These are phyloP conservation scores for Melipona beecheii DNA, from an alignment of 2,888 invertebrate species.

Conservation along the genomic window DNA sequence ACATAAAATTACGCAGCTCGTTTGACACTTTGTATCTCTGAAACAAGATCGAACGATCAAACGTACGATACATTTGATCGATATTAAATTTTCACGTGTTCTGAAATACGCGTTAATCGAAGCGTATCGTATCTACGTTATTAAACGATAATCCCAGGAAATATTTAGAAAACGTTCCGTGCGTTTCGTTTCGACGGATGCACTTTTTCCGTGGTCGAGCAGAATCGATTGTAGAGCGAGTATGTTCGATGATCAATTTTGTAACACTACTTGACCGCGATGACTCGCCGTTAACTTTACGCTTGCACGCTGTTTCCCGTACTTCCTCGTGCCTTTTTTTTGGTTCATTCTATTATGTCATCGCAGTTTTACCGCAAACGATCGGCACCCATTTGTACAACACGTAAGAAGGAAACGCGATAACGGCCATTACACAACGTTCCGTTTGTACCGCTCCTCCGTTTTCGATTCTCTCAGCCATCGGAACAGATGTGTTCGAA, in stretches of 20 bases:
- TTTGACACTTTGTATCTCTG: not conserved
- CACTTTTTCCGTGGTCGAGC: slow-evolving; percentile 10
- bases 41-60: not conserved
- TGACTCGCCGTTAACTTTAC: not conserved
- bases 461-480: slow-evolving; percentile 9
- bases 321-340: slow-evolving; percentile 23
- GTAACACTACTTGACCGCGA: not conserved
- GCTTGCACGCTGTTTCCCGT: not conserved
- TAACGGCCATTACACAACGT: not conserved
- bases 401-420: slow-evolving; percentile 76
- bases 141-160: not conserved
- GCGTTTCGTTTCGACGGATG: slow-evolving; percentile 20
- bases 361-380: slow-evolving; percentile 47
- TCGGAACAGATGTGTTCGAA: slow-evolving; percentile 12
- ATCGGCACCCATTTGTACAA: slow-evolving; percentile 71
- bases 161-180: slow-evolving; percentile 11
- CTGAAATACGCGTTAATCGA: not conserved
- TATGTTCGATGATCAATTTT: not conserved
- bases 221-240: slow-evolving; percentile 13
- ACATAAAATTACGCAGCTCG: not conserved
- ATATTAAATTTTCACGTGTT: not conserved
- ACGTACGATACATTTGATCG: not conserved
- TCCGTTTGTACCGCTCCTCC: slow-evolving; percentile 14
- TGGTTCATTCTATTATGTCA: slow-evolving; percentile 30
- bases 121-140: slow-evolving; percentile 4